These are phyloP conservation scores for Drosophila macrospina DNA, from an alignment of 2,888 invertebrate genomes.

Conservation along the genomic window DNA sequence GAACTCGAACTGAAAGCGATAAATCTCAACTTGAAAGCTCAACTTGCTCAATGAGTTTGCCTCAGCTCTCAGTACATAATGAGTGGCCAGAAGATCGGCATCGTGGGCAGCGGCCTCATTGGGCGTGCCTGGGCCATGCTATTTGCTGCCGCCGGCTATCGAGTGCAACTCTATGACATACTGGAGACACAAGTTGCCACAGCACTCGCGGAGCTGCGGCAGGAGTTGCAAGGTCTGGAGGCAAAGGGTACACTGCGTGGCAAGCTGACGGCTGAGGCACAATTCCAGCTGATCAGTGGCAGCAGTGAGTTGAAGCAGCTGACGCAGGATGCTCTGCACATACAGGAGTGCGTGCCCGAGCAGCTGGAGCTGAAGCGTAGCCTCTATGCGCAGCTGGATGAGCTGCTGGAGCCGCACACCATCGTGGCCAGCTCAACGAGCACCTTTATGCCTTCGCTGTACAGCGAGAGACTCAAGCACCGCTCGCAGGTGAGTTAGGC, in stretches of 20 bases:
- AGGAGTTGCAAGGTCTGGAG: conserved; percentile 90
- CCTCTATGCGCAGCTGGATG: conserved; percentile 92
- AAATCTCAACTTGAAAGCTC: conserved; percentile 50
- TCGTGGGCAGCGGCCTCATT: conserved; percentile 95
- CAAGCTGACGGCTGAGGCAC: conserved; percentile 89
- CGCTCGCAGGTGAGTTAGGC: conserved; percentile 86
- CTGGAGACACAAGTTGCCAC: conserved; percentile 90
- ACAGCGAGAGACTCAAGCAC: conserved; percentile 93
- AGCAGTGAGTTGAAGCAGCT: conserved; percentile 88
- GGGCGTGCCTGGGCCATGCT: conserved; percentile 99
- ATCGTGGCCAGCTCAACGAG: conserved; percentile 97
- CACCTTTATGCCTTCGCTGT: conserved; percentile 94
- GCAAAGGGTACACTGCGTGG: conserved; percentile 91
- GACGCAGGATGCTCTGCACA: conserved; percentile 91
- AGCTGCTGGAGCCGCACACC: conserved; percentile 89
- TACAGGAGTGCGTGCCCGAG: conserved; percentile 98
- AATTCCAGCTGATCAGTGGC: conserved; percentile 92
- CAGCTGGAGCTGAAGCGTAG: conserved; percentile 92
- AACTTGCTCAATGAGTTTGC: no score
- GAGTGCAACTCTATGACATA: conserved; percentile 95
- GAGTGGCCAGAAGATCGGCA: conserved; percentile 90
- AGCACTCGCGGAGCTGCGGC: conserved; percentile 90
- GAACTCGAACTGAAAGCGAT: conserved; percentile 66
- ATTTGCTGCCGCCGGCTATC: conserved; percentile 96
- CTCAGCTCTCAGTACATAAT: conserved; percentile 65